Evolutionary conservation across 2,888 invertebrate species (phyloP).

Genomic region (Auanema sp.): DNA sequence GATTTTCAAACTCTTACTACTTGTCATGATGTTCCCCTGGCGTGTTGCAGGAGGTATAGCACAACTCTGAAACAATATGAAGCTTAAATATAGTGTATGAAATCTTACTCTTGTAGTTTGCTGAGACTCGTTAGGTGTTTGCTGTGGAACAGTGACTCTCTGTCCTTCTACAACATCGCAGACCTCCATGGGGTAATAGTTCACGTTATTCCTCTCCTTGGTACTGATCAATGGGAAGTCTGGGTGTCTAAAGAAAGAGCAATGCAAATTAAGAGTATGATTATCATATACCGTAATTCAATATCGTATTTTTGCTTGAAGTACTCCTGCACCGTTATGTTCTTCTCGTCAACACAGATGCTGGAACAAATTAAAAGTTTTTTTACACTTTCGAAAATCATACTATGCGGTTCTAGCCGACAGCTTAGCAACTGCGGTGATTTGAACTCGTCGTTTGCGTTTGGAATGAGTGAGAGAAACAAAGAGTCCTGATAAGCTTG

Average conservation of each 20-base stretch:
- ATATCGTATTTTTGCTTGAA: slow-evolving; percentile 26
- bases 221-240: slow-evolving; percentile 28
- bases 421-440: background rate
- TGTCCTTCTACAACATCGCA: slow-evolving; percentile 34
- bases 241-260: slow-evolving; percentile 25
- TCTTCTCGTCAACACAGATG: background rate
- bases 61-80: slow-evolving; percentile 24
- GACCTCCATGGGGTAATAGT: slow-evolving; percentile 40
- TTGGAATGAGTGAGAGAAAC: background rate
- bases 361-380: too few relatives aligned
- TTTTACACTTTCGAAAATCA: slow-evolving; percentile 4
- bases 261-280: background rate
- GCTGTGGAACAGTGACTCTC: slow-evolving; percentile 41
- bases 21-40: slow-evolving; percentile 22
- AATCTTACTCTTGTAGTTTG: slow-evolving; percentile 28
- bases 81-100: background rate
- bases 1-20: slow-evolving; percentile 23
- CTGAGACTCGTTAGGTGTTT: slow-evolving; percentile 28
- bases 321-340: slow-evolving; percentile 26
- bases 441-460: background rate
- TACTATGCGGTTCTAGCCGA: background rate
- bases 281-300: slow-evolving; percentile 20
- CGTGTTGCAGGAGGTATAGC: slow-evolving; percentile 35
- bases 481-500: background rate
- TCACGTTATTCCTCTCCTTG: slow-evolving; percentile 29